These are phyloP conservation scores for Tenthredo mesomela DNA, from an alignment of 2,888 invertebrate species.

Conservation along the genomic window DNA sequence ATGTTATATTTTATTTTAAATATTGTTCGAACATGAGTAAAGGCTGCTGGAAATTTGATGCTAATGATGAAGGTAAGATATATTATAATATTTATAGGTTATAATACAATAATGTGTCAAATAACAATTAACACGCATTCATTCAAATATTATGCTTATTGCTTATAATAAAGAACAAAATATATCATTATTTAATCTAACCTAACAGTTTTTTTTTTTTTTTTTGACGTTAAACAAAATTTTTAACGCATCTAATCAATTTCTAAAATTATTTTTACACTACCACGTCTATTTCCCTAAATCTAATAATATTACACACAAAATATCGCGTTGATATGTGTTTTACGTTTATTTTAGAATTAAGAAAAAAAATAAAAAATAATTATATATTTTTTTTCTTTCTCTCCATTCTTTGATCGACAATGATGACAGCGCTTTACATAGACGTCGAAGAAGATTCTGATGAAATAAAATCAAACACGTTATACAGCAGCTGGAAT, in stretches of 20 bases:
- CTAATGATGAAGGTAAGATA: conserved; percentile 72
- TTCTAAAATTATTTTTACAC: background rate
- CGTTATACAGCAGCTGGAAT: conserved; percentile 83
- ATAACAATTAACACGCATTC: background rate
- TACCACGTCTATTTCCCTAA: background rate
- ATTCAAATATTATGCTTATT: background rate
- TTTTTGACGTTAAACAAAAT: background rate
- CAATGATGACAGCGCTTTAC: conserved; percentile 76
- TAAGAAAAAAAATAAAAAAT: background rate
- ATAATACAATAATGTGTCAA: conserved; percentile 46
- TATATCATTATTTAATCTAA: background rate
- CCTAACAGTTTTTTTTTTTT: background rate
- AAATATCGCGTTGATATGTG: no score
- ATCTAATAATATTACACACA: background rate
- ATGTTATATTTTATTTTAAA: conserved; percentile 28
- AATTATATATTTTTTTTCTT: no score
- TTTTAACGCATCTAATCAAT: background rate
- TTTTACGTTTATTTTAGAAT: background rate
- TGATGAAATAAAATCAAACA: conserved; percentile 73
- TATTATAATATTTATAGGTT: conserved; percentile 50
- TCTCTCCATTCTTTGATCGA: background rate
- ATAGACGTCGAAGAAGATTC: conserved; percentile 77
- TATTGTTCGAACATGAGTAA: conserved; percentile 68
- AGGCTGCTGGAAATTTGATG: conserved; percentile 74
- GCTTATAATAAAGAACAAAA: background rate